Evolutionary conservation across 1,140 invertebrate genomes (phyloP), one percentile per base, ranked within the genome.

Genomic region (Temnothorax curvispinosus): DNA sequence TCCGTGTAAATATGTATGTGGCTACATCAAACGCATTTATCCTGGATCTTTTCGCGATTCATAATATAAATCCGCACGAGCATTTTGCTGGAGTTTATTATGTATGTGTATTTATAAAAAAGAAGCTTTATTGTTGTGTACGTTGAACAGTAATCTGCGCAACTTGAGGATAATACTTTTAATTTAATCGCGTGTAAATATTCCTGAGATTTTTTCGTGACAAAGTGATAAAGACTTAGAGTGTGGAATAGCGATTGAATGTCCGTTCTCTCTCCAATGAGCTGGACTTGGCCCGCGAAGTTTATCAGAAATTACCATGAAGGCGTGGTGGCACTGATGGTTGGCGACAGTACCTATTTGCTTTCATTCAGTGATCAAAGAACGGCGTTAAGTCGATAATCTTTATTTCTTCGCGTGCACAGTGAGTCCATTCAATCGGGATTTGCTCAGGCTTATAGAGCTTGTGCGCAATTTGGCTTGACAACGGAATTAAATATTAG

Each of bases 311-410:
- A 89, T 89, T 89, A 89, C 27, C 56, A 60, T 32, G 67, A 21
- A 64, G 54, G 82, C 72, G 74, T 52, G 35, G 56, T 69, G 76
- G 54, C 41, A 88, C 35, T 62, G 52, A 54, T 56, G 58, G 69
- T 44, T 44, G 71, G 65, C 84, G 88, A 90, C 86, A 90, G 62
- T 82, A 82, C 71, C 85, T 89, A 89, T 89, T 89, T 89, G 78
- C 75, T 89, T 90, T 89, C 84, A 90, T 90, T 90, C 77, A 69
- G 71, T 75, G 88, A 90, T 90, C 89, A 90, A 90, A 89, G 89
- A 89, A 87, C 85, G 76, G 85, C 88, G 76, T 89, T 89, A 76
- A 89, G n/a, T 62, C 67, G 89, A 87, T 90, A 90, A 89, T 80
- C 74, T 71, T 89, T 89, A 90, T 90, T 88, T 87, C 32, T 52